Evolutionary conservation across 2,888 invertebrate species (phyloP), one percentile per base, ranked within the genome.

Genomic region (Diadromus collaris): DNA sequence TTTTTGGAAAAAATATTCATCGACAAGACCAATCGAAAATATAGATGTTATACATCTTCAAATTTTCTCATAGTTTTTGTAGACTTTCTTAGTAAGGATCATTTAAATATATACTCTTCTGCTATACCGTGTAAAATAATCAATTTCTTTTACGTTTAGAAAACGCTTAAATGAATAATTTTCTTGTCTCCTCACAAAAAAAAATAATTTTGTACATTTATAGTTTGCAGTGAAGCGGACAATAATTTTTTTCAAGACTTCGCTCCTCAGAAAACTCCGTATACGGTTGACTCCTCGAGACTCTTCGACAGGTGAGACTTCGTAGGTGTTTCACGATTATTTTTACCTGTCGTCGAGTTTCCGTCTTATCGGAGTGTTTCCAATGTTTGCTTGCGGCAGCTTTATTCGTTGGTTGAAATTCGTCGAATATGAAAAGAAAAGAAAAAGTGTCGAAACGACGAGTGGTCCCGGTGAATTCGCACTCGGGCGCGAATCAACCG

Each of bases 401-500:
- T 46, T 61, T 63, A 63, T 77, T 70, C 34, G 34, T 34, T 10
- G 34, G 9, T 34, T 34, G 10, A 9, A 7, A 54, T 70, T 65
- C 48, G 34, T 41, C 64, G 69, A 19, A 56, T 65, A 56, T 79
- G 7, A 29, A 19, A 64, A 69, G 58, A 56, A 60, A 56, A 76
- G 7, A 29, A 19, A 64, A 69, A 48, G 61, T 58, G 69, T 63
- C 61, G 58, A 75, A 76, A 69, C 48, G 60, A 29, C 51, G 60
- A 54, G 58, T 74, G 41, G 68, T 38, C 69, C 69, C 60, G 34
- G 68, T 56, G 60, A 79, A 75, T 79, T 79, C 76, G 68, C 75
- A 79, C 60, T 71, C 65, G 60, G 13, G 69, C 75, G 77, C 19
- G 70, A 79, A 81, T 79, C 67, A 76, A 78, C 51, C 58, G 44